Evolutionary conservation across 2,797 vertebrate genomes (phyloP).

Genomic region (Chelmon rostratus): DNA sequence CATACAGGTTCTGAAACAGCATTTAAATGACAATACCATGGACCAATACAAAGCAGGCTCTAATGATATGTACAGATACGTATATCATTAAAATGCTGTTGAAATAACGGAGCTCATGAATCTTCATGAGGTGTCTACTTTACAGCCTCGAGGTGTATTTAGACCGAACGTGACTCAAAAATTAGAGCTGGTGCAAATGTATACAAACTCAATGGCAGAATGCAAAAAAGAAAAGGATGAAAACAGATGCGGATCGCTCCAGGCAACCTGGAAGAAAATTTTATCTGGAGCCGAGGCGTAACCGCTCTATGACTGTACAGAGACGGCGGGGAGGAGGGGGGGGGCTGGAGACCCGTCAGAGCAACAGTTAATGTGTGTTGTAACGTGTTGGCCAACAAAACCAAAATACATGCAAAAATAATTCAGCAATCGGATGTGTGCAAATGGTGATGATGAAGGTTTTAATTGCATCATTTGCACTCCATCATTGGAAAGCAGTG

Average conservation of each 20-base stretch:
- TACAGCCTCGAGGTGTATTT: background rate
- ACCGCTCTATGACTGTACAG: background rate
- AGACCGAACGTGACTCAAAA: background rate
- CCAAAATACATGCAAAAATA: background rate
- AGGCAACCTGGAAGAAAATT: background rate
- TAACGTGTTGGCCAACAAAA: background rate
- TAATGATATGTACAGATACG: background rate
- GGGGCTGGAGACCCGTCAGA: background rate
- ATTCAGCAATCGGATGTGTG: background rate
- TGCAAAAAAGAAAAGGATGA: background rate
- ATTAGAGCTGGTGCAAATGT: background rate
- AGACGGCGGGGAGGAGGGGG: too few relatives aligned
- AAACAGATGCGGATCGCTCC: background rate
- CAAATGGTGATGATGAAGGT: too few relatives aligned
- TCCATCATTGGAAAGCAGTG: background rate
- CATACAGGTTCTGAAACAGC: too few relatives aligned
- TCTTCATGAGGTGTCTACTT: background rate
- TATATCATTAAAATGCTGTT: background rate
- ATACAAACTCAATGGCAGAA: constrained; percentile 5
- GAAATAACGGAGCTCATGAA: background rate
- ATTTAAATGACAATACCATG: background rate
- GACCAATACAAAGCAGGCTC: background rate
- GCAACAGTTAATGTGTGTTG: background rate
- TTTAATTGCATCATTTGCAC: background rate
- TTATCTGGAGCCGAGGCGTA: background rate